Evolutionary conservation across 2,797 vertebrate species (phyloP), one percentile per base, ranked within the genome.

Genomic region (Tokudaia muenninki): DNA sequence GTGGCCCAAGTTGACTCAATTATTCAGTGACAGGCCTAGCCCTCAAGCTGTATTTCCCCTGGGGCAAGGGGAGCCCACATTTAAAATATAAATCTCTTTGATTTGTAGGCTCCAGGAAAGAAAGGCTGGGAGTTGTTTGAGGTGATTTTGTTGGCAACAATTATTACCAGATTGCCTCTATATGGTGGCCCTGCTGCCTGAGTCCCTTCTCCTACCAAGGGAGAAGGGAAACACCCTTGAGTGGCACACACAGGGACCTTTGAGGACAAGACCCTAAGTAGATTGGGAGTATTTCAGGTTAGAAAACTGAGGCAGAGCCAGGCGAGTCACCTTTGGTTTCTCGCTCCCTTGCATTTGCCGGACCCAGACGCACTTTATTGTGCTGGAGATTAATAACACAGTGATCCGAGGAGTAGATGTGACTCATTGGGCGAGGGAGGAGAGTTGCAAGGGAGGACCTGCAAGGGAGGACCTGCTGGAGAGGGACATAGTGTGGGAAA

Each of bases 391-490:
- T 96, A 97, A 96, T 95, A 94, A 88, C 95, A 92, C 78, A 63
- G 86, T 92, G 86, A 83, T 84, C 83, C 80, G 72, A 79, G 90
- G 75, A 65, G 87, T 77, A 91, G 81, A 37, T 50, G 10, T 98
- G 94, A 98, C 81, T 98, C 95, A 97, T 34, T 1, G 4, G 29
- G 44, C 82, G 2, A 81, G 91, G 96, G 91, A 93, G 95, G 80
- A 82, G 65, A 34, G 65, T 17, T 67, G 31, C 89, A 7, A 84
- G 91, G 96, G 91, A 93, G 94, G 87, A 79, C 52, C 26, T 1
- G 6, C 88, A 7, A 83, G 91, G 96, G 83, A 93, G 94, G 87
- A 79, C 41, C 31, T 1, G 6, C 65, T 50, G 31, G 11, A 83
- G 52, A 67, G 41, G 59, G 79, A 31, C 74, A 17, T 19, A 41